Evolutionary conservation across 2,797 vertebrate genomes (phyloP), one percentile per base, ranked within the genome.

Genomic region (Anguilla obscura): DNA sequence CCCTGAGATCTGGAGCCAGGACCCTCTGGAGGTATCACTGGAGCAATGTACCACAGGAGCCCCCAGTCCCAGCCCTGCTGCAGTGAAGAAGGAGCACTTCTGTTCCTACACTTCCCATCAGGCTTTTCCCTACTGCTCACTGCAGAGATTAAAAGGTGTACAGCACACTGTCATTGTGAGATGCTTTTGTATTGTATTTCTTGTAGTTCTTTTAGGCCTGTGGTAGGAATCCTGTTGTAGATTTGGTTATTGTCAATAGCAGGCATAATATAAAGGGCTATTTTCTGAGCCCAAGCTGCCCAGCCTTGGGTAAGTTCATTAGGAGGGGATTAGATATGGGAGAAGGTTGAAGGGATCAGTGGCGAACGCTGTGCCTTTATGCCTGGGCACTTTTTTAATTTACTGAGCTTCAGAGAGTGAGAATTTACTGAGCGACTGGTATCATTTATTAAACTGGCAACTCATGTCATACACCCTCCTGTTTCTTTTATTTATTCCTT

Each of bases 271-370:
- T 40, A 50, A 82, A 50, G 45, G n/a, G 79, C 79, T 50, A 45
- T 84, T 84, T 84, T 84, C 9, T 84, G 52, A 84, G 27, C 82
- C 48, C n/a, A 7, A 56, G n/a, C 50, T 33, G 48, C 16, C 82
- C 48, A 30, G 50, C 50, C 82, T 56, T 56, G 24, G 18, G 9
- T 86, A 69, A 86, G 36, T 86, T 45, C 33, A 86, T 86, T 86
- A 86, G 60, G 54, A 69, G 45, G 48, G 40, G 85, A 86, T 86
- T 86, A 86, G 60, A 18, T 86, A 50, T 48, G 21, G 33, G 58
- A 85, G 50, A 30, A 50, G 79, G 40, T 82, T 82, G 79, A 82
- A 84, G 82, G 52, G 82, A 84, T 54, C 52, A 84, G 48, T 30
- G 27, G 52, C 27, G 33, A 56, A 84, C 14, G n/a, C 82, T 30